Evolutionary conservation across 2,113 vertebrate genomes (phyloP).

Genomic region (Ageneiosus marmoratus): DNA sequence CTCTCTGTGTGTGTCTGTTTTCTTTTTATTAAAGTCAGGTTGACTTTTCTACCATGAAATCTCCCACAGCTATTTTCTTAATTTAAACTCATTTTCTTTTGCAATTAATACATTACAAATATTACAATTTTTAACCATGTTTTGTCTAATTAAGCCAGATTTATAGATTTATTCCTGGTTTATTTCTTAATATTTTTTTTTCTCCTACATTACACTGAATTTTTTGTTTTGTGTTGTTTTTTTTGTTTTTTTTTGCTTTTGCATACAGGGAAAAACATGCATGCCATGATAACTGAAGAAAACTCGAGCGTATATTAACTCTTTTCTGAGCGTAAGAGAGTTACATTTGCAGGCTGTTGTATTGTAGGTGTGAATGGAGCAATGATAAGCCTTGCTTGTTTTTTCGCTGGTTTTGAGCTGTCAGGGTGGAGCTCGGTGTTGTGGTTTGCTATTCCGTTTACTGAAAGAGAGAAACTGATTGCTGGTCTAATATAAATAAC

Average conservation of each 20-base stretch:
- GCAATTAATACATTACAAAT: not conserved
- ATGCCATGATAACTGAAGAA: not conserved
- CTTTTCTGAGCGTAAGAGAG: not conserved
- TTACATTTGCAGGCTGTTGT: not conserved
- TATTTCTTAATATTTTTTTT: not conserved
- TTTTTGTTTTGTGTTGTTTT: not conserved
- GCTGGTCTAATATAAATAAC: slow-evolving; percentile 57
- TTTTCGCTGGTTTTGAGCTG: slow-evolving; percentile 58
- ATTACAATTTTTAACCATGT: not conserved
- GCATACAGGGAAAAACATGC: not conserved
- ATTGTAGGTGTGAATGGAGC: slow-evolving; percentile 26
- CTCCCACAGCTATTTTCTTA: not conserved
- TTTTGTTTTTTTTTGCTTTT: not conserved
- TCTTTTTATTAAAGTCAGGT: slow-evolving; percentile 40
- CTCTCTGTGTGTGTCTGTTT: slow-evolving; percentile 61
- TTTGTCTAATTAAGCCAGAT: not conserved
- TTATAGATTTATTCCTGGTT: too few species aligned
- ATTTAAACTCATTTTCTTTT: too few species aligned
- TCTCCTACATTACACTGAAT: too few species aligned
- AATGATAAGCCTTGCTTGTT: slow-evolving; percentile 34
- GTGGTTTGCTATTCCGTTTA: slow-evolving; percentile 59
- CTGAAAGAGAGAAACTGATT: slow-evolving; percentile 71
- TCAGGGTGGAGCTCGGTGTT: slow-evolving; percentile 55
- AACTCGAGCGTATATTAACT: not conserved
- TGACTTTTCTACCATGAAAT: slow-evolving; percentile 50